Base-by-base conservation (phyloP, 2,888 invertebrate species). In the Eupithecia dodoneata region DNA sequence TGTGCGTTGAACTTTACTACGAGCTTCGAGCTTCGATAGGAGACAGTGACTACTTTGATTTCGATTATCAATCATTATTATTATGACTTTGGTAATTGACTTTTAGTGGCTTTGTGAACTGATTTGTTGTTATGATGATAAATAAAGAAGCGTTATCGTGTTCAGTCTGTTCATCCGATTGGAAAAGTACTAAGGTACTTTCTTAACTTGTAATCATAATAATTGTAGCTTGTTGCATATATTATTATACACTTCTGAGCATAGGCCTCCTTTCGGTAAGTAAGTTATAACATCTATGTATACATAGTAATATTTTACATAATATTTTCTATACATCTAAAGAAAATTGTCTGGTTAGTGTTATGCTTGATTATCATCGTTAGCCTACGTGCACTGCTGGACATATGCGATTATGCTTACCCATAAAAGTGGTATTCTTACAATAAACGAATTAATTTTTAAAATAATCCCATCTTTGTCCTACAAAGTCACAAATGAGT, bases 1-100 rank as follows among this genome's bases (percentile, higher is more conserved):
- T 94, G 94, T 92, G 93, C 93, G 90, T 94, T 95, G 94, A 95
- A 95, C 94, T 94, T 94, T 93, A 90, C 90, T 90, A 91, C 85
- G 85, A 90, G 90, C 91, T 91, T 89, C 81, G 83, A 90, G 91
- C 90, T 91, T 91, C 86, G 91, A 90, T 92, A 90, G 85, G 82
- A 79, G 80, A 83, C 79, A 82, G 81, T 82, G 83, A 82, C 78
- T 78, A 75, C 78, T 79, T 76, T 83, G 81, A 83, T 83, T 87
- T 83, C 79, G 80, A 84, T 83, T 76, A 79, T 79, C 76, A 79
- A 79, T 79, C 76, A 78, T 73, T 75, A 42, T 73, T 76, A 76
- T 79, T 76, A 76, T 74, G 72, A 76, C 71, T 74, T 49, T 18
- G 69, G 71, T 79, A 70, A 73, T 71, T 73, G 72, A 76, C 76